phyloP scores from a whole-genome alignment of 2,113 vertebrate genomes.

The Nothocercus nigrocapillus region DNA sequence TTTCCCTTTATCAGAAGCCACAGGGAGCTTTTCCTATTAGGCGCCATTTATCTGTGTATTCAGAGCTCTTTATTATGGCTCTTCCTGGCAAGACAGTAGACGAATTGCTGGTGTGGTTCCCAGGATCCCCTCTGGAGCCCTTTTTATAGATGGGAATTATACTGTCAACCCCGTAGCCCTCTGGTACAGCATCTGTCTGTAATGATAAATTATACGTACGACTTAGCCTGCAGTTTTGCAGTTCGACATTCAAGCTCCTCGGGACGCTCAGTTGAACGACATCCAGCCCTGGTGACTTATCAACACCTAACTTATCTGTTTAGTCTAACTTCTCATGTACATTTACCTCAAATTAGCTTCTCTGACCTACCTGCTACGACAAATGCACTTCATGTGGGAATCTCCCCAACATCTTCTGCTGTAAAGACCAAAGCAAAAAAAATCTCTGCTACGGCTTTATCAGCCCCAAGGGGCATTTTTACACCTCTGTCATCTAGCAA shows the following conservation, averaged over 20 bases:
- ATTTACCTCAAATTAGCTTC: background rate
- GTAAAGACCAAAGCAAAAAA: background rate
- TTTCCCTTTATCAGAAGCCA: background rate
- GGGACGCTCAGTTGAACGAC: background rate
- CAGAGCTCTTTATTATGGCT: background rate
- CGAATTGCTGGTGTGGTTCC: background rate
- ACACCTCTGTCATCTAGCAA: background rate
- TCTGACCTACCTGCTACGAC: background rate
- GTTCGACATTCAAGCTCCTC: background rate
- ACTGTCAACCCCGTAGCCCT: background rate
- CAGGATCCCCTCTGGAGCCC: slow-evolving; percentile 1
- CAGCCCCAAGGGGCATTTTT: background rate
- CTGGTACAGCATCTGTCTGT: background rate
- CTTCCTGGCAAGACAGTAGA: background rate
- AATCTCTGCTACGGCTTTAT: background rate
- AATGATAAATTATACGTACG: background rate
- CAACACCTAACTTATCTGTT: background rate
- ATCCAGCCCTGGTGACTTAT: background rate
- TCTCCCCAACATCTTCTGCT: background rate
- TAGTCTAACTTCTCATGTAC: background rate
- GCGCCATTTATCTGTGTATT: background rate
- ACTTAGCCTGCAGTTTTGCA: slow-evolving; percentile 1
- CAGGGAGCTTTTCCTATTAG: background rate
- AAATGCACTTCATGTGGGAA: background rate
- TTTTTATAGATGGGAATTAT: slow-evolving; percentile 12